Percentiles rank a stretch among this genome's conserved stretches.
phyloP scores from a whole-genome alignment of 2,797 vertebrate genomes.

The Halcyon leucocephala region DNA sequence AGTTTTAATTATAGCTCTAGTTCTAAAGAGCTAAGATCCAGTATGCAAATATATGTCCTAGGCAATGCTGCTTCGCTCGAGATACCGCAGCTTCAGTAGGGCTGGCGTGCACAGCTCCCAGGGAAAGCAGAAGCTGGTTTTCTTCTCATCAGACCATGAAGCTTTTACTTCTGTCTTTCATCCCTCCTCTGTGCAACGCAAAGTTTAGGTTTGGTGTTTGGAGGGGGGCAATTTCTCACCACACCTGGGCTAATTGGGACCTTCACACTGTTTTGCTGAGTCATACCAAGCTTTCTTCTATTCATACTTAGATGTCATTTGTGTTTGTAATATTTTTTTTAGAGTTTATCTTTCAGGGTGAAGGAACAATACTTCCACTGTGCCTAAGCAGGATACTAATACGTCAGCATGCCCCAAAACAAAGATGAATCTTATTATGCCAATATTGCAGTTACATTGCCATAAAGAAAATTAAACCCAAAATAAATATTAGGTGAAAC shows the following conservation, averaged over 20 bases:
- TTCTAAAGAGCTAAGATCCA: constrained; percentile 4
- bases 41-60: not conserved
- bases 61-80: not conserved
- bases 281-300: constrained; percentile 34
- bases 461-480: constrained; percentile 2
- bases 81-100: not conserved
- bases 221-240: not conserved
- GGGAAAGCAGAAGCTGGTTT: not conserved
- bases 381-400: not conserved
- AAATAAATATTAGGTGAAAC: not conserved
- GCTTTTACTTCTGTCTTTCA: not conserved
- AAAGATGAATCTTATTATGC: not conserved
- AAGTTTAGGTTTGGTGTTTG: not conserved
- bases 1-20: not conserved
- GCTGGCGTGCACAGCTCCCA: not conserved
- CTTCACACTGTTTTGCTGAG: constrained; percentile 37
- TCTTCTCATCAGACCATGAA: not conserved
- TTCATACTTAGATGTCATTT: constrained; percentile 24
- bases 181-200: not conserved
- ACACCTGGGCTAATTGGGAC: not conserved
- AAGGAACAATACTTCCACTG: constrained; percentile 5
- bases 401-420: not conserved
- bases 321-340: not conserved
- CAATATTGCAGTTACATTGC: not conserved
- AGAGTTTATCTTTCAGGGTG: not conserved